A percentile compares a stretch with the other conserved stretches of the same genome.
These are phyloP conservation scores for Brachionus rubens DNA, from an alignment of 1,140 invertebrate species.

Conservation along the genomic window DNA sequence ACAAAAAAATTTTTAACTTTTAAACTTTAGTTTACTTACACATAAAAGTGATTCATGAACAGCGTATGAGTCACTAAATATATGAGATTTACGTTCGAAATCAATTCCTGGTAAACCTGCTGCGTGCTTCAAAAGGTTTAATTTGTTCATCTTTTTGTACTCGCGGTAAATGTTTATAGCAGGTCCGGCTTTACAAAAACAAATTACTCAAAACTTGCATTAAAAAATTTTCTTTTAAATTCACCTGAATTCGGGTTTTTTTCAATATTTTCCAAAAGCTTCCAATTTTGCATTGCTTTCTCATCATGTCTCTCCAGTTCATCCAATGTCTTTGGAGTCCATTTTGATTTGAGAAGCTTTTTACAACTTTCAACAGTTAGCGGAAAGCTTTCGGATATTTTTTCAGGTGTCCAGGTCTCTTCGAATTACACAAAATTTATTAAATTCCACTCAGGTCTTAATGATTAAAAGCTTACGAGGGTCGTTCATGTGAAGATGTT, in stretches of 20 bases:
- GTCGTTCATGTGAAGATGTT: constrained; percentile 67
- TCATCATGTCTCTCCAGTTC: constrained; percentile 51
- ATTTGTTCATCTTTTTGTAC: constrained; percentile 46
- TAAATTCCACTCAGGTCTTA: neutral
- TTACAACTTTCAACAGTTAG: constrained; percentile 63
- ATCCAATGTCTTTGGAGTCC: constrained; percentile 47
- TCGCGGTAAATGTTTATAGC: constrained; percentile 32
- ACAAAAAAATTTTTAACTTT: neutral
- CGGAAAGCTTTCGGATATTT: constrained; percentile 75
- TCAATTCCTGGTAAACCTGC: constrained; percentile 32
- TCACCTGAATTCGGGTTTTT: neutral
- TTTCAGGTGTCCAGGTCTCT: constrained; percentile 68
- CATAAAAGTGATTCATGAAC: constrained; percentile 16
- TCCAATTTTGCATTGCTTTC: constrained; percentile 51
- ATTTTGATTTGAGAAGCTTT: constrained; percentile 51
- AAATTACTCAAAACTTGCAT: neutral
- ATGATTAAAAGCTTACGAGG: constrained; percentile 63
- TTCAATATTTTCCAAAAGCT: constrained; percentile 47
- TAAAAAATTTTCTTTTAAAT: neutral
- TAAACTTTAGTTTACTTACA: neutral
- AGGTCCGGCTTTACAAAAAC: constrained; percentile 33
- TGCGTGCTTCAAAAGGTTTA: constrained; percentile 49
- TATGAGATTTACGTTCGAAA: constrained; percentile 32
- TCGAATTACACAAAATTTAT: neutral
- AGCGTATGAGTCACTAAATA: constrained; percentile 30